A percentile compares a stretch with the other conserved stretches of the same genome.
Evolutionary conservation across 2,797 vertebrate genomes (phyloP).

Genomic region (Avahi laniger): DNA sequence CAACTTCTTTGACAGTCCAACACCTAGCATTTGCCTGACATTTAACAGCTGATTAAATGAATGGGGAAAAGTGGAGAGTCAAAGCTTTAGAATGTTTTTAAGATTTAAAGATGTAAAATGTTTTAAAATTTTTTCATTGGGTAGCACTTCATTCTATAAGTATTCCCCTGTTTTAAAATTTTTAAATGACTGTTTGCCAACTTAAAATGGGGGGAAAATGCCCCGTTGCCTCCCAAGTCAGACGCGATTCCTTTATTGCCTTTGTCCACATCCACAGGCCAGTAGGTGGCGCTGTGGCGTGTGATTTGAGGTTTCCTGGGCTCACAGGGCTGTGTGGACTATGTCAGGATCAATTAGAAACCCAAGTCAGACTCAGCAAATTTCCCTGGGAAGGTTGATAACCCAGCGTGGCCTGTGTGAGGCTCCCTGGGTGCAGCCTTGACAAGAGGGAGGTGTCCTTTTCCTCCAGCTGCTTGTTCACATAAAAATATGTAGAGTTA

Average conservation of each 20-base stretch:
- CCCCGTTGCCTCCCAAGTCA: not conserved
- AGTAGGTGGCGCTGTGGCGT: not conserved
- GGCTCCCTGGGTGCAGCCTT: not conserved
- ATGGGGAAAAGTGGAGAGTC: not conserved
- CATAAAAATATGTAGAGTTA: not conserved
- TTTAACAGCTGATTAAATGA: not conserved
- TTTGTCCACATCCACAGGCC: not conserved
- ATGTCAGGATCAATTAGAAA: not conserved
- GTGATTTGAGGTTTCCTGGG: not conserved
- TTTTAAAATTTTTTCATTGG: not conserved
- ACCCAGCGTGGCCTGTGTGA: not conserved
- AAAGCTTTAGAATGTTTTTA: not conserved
- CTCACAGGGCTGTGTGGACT: rapidly evolving
- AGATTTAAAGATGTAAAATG: not conserved
- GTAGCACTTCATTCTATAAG: too few relatives aligned
- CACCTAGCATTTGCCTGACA: too few relatives aligned
- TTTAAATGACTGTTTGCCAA: too few relatives aligned
- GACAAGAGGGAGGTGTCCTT: not conserved
- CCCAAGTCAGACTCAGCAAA: not conserved
- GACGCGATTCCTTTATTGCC: not conserved
- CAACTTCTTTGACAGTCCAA: not conserved
- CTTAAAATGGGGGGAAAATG: not conserved
- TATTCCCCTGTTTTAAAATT: too few relatives aligned
- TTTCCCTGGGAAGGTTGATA: not conserved
- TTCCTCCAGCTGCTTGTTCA: not conserved